phyloP scores from a whole-genome alignment of 2,888 invertebrate species.

The Polyommatus iphigenia region DNA sequence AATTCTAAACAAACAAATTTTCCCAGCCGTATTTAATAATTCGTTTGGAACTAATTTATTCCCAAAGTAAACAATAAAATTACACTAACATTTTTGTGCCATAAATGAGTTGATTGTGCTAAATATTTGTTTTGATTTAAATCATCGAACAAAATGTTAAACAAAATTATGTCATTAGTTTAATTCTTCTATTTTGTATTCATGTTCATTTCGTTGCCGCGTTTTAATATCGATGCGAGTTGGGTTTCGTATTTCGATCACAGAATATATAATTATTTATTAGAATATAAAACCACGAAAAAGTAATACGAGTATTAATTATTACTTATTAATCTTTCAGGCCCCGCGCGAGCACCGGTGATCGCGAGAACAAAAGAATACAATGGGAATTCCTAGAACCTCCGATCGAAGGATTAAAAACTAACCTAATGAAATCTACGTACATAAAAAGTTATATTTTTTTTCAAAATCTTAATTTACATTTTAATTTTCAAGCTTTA shows the following conservation, averaged over 20 bases:
- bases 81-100: slow-evolving; percentile 38
- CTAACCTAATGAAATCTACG: too few relatives aligned
- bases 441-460: too few relatives aligned
- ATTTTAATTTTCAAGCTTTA: too few relatives aligned
- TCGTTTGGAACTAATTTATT: slow-evolving; percentile 34
- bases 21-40: slow-evolving; percentile 29
- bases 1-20: slow-evolving; percentile 32
- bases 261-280: too few relatives aligned
- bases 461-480: too few relatives aligned
- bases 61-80: slow-evolving; percentile 32
- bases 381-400: too few relatives aligned
- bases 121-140: slow-evolving; percentile 42
- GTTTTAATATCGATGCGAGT: slow-evolving; percentile 1
- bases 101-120: slow-evolving; percentile 43
- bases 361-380: too few relatives aligned
- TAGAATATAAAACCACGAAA: too few relatives aligned
- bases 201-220: slow-evolving; percentile 2
- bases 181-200: slow-evolving; percentile 26
- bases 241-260: slow-evolving; percentile 12
- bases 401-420: too few relatives aligned
- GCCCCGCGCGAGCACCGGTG: too few relatives aligned
- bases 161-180: slow-evolving; percentile 32
- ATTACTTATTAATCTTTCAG: too few relatives aligned
- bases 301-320: too few relatives aligned
- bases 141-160: slow-evolving; percentile 35